Percentiles rank a stretch among this genome's conserved stretches.
phyloP scores from a whole-genome alignment of 1,140 invertebrate species.

The Drosophila ananassae region DNA sequence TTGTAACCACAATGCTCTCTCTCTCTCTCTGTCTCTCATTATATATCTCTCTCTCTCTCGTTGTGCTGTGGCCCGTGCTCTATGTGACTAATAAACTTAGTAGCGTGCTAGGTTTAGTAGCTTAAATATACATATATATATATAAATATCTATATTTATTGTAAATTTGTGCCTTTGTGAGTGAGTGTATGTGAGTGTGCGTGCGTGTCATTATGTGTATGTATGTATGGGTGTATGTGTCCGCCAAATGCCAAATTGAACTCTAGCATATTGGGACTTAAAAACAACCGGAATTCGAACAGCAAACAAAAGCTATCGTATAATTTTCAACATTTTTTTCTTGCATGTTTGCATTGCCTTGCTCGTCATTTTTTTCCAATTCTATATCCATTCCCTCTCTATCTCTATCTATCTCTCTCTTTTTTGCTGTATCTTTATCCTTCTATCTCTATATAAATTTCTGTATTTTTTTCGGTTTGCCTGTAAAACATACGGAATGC shows the following conservation, averaged over 20 bases:
- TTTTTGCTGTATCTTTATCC: neutral
- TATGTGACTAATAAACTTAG: constrained; percentile 68
- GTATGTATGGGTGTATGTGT: neutral
- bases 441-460: constrained; percentile 9
- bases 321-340: constrained; percentile 54
- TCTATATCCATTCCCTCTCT: constrained; percentile 21
- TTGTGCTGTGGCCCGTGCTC: constrained; percentile 76
- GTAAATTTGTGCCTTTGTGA: constrained; percentile 24
- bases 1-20: constrained; percentile 67
- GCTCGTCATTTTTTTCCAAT: constrained; percentile 49
- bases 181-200: constrained; percentile 35
- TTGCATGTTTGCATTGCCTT: constrained; percentile 74
- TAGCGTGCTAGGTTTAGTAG: constrained; percentile 77
- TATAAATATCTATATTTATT: constrained; percentile 27
- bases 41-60: constrained; percentile 54
- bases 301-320: constrained; percentile 52
- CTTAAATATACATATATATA: constrained; percentile 48
- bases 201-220: constrained; percentile 37
- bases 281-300: constrained; percentile 46
- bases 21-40: constrained; percentile 54
- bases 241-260: constrained; percentile 40
- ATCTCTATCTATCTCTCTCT: constrained; percentile 12
- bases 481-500: constrained; percentile 25
- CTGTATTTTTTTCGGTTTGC: neutral
- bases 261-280: constrained; percentile 44